A percentile compares a stretch with the other conserved stretches of the same genome.
Conservation (phyloP, 2,888 invertebrate species). For the Dusona sp. region DNA sequence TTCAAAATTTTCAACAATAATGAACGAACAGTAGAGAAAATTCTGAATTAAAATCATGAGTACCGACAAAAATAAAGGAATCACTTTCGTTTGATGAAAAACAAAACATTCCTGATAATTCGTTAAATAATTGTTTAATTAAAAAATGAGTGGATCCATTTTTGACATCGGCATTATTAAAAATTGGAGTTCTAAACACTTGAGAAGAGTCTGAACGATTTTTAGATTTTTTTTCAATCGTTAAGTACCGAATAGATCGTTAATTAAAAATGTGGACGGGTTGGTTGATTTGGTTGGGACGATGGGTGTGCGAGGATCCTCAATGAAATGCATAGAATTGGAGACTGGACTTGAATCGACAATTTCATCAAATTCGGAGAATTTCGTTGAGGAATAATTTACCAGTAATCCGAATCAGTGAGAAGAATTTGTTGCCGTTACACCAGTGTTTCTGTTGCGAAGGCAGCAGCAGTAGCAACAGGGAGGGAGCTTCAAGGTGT, state of each 20-base stretch:
- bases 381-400: not conserved
- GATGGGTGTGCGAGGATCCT: not conserved
- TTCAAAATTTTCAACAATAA: not conserved
- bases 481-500: constrained; percentile 21
- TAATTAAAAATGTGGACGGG: not conserved
- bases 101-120: not conserved
- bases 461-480: not conserved
- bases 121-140: not conserved
- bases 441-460: constrained; percentile 7
- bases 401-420: constrained; percentile 13
- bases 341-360: constrained; percentile 3
- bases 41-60: not conserved
- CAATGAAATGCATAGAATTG: not conserved
- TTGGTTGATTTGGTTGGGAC: not conserved
- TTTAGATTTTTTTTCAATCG: not conserved
- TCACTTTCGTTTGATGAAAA: not conserved
- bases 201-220: not conserved
- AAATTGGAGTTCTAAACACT: not conserved
- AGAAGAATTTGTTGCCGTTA: constrained; percentile 16
- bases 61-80: not conserved
- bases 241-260: not conserved
- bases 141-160: not conserved
- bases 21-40: not conserved
- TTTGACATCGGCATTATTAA: not conserved
- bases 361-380: constrained; percentile 9